Conservation (phyloP, 2,888 invertebrate species). For the Epistrophella euchroma region DNA sequence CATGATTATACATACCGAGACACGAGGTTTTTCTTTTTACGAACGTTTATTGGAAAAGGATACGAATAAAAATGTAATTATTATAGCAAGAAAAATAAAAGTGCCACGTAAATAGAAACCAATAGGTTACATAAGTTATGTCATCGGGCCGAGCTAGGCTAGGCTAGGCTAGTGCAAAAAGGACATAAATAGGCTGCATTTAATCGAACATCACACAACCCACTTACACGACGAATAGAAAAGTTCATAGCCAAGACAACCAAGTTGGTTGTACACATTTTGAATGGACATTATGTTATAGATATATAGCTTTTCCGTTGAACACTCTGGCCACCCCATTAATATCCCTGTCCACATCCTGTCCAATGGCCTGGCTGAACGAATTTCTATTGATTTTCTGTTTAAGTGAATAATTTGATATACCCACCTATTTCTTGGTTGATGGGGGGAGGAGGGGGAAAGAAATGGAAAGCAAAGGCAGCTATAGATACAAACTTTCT, state of each 20-base stretch:
- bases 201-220: conserved; percentile 33
- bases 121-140: conserved; percentile 36
- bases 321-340: conserved; percentile 22
- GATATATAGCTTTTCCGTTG: not conserved
- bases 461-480: not conserved
- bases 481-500: not conserved
- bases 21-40: not conserved
- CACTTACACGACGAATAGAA: conserved; percentile 4
- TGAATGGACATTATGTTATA: not conserved
- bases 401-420: conserved; percentile 70
- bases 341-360: conserved; percentile 59
- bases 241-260: conserved; percentile 11
- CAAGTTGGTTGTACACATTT: not conserved
- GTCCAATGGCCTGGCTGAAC: conserved; percentile 20
- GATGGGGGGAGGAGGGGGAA: not conserved
- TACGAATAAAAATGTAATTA: conserved; percentile 20
- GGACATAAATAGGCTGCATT: conserved; percentile 47
- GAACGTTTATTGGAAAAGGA: conserved; percentile 2
- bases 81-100: conserved; percentile 8
- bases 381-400: conserved; percentile 67
- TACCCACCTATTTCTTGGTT: conserved; percentile 17
- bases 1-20: too few relatives aligned
- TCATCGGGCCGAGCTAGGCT: conserved; percentile 25
- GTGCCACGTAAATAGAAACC: not conserved
- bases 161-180: conserved; percentile 21